These are phyloP conservation scores for Lordiphosa collinella DNA, from an alignment of 1,140 invertebrate genomes.

Conservation along the genomic window DNA sequence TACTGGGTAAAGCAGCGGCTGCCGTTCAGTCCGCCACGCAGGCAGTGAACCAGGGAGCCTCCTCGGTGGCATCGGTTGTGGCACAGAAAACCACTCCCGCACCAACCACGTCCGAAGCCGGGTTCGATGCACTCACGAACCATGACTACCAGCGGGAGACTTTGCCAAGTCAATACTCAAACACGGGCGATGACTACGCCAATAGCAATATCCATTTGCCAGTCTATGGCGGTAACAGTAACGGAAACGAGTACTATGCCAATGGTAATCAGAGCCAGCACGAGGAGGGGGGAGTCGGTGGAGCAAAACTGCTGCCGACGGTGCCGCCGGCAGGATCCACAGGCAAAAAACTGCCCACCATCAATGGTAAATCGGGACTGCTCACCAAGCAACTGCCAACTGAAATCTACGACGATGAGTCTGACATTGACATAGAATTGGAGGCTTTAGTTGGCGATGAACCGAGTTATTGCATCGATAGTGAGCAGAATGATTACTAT, in stretches of 20 bases:
- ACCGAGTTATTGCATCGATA: conserved; percentile 61
- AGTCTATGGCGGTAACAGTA: conserved; percentile 23
- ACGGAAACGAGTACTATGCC: conserved; percentile 43
- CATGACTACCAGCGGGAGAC: conserved; percentile 33
- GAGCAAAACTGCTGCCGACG: conserved; percentile 47
- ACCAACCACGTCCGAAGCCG: background rate
- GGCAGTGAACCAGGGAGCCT: conserved; percentile 76
- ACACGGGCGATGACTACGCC: conserved; percentile 48
- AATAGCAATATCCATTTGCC: conserved; percentile 52
- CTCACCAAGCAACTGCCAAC: conserved; percentile 74
- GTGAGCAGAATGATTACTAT: conserved; percentile 71
- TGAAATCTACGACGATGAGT: conserved; percentile 70
- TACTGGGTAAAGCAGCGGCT: conserved; percentile 72
- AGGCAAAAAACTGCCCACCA: conserved; percentile 77
- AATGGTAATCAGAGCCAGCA: conserved; percentile 42
- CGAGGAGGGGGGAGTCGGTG: conserved; percentile 3
- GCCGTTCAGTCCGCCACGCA: conserved; percentile 79
- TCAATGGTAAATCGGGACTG: conserved; percentile 72
- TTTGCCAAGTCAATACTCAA: conserved; percentile 21
- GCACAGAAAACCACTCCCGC: conserved; percentile 77
- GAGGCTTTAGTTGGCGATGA: conserved; percentile 18
- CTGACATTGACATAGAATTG: conserved; percentile 30
- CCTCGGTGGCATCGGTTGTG: conserved; percentile 78
- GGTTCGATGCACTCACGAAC: conserved; percentile 14
- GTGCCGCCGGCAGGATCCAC: conserved; percentile 55